These are phyloP conservation scores for Ganaspis sp. DNA, from an alignment of 1,140 invertebrate species.

Conservation along the genomic window DNA sequence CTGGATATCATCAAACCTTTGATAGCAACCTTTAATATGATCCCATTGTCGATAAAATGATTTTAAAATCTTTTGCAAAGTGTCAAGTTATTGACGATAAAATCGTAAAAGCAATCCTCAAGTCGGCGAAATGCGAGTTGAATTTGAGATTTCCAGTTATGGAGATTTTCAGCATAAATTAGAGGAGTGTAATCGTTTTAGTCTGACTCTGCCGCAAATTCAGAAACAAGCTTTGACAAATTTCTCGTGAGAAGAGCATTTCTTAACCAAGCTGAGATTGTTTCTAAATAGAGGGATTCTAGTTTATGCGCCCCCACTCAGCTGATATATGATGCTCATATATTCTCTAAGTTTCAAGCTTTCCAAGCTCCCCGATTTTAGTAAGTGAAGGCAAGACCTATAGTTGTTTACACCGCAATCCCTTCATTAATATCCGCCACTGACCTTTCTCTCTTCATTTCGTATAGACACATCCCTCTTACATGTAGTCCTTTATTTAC, in stretches of 20 bases:
- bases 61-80: too few relatives aligned
- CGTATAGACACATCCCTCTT: not conserved
- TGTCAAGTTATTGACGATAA: not conserved
- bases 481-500: not conserved
- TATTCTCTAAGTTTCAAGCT: conserved; percentile 21
- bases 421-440: conserved; percentile 28
- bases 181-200: conserved; percentile 22
- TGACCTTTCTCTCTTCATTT: conserved; percentile 15
- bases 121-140: not conserved
- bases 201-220: not conserved
- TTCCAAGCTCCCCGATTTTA: conserved; percentile 9
- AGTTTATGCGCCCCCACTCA: conserved; percentile 21
- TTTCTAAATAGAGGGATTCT: conserved; percentile 29
- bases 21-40: too few relatives aligned
- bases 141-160: conserved; percentile 24
- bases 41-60: too few relatives aligned
- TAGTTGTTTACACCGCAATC: conserved; percentile 26
- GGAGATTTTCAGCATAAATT: conserved; percentile 8
- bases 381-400: conserved; percentile 24
- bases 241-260: conserved; percentile 24
- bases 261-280: conserved; percentile 25
- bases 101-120: not conserved
- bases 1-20: too few relatives aligned
- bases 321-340: conserved; percentile 25
- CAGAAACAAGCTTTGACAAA: conserved; percentile 23